Evolutionary conservation across 1,140 invertebrate species (phyloP), one percentile per base, ranked within the genome.

Genomic region (Leptopilina clavipes): DNA sequence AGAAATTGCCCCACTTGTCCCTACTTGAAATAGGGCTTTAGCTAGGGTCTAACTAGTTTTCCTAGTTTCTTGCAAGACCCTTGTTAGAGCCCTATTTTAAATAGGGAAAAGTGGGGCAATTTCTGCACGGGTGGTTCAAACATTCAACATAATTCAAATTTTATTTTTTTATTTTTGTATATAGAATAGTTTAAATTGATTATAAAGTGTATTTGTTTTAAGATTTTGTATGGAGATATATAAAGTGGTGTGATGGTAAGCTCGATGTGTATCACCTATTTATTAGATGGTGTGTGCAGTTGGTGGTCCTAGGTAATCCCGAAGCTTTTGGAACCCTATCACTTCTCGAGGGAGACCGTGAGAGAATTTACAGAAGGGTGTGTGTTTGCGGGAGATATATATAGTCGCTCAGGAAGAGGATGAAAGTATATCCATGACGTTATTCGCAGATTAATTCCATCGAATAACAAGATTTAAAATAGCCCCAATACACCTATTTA

Each of bases 271-370:
- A 81, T 65, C 75, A 78, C 74, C 22, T 65, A 82, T 79, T 82
- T 78, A 81, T 83, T 83, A 83, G 79, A 78, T 80, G 78, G 79
- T 76, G 74, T 81, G 74, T 76, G 70, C 72, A 78, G 74, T 72
- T 79, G 73, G 81, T 81, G 81, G 85, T 84, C 80, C 84, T 72
- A 80, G 84, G 78, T 87, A 87, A 88, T 88, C 86, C 86, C 85
- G 81, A n/a, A 82, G 84, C 83, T 85, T 85, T 40, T 85, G 48
- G 78, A 81, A 80, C 79, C 80, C 79, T 83, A 80, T 80, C 79
- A 79, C 78, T 75, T 75, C 79, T 79, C 80, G 74, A 85, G 84
- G 84, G 85, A 83, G 83, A 85, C 81, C 86, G 86, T 87, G 86
- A 82, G 84, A 88, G 86, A 87, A 85, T 80, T 79, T 83, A 80